These are phyloP conservation scores for Drosophila robusta DNA, from an alignment of 2,888 invertebrate species.

Conservation along the genomic window DNA sequence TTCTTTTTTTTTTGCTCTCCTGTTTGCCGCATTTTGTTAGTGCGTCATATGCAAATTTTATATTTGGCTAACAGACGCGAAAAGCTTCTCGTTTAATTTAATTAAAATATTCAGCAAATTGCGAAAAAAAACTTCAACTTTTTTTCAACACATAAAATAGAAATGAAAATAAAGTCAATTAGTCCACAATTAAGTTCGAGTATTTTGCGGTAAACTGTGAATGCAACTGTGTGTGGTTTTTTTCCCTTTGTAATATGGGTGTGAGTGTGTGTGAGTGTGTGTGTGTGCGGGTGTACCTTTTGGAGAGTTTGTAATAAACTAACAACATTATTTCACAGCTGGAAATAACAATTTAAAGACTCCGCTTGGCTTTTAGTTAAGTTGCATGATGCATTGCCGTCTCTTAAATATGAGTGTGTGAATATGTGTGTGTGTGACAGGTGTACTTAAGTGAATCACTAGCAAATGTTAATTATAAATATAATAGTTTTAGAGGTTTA, in stretches of 20 bases:
- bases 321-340: slow-evolving; percentile 18
- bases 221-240: slow-evolving; percentile 18
- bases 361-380: not conserved
- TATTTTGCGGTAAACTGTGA: slow-evolving; percentile 26
- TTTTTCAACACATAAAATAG: slow-evolving; percentile 14
- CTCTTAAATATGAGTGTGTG: no score
- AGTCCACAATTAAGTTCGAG: slow-evolving; percentile 61
- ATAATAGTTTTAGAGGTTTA: no score
- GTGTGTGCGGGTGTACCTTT: not conserved
- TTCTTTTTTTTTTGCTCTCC: not conserved
- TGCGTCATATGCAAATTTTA: slow-evolving; percentile 65
- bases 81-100: slow-evolving; percentile 66
- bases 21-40: slow-evolving; percentile 33
- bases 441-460: slow-evolving; percentile 1
- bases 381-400: slow-evolving; percentile 1
- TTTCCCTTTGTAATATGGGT: not conserved
- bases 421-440: not conserved
- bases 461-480: not conserved
- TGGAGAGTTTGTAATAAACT: slow-evolving; percentile 1
- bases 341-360: slow-evolving; percentile 10
- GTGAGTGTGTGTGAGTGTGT: not conserved
- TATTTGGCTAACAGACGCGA: slow-evolving; percentile 48
- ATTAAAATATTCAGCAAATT: slow-evolving; percentile 62
- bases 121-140: slow-evolving; percentile 12
- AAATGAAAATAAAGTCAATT: slow-evolving; percentile 63